A percentile compares a stretch with the other conserved stretches of the same genome.
Conservation (phyloP, 2,113 vertebrate genomes). For the Pogona vitticeps region DNA sequence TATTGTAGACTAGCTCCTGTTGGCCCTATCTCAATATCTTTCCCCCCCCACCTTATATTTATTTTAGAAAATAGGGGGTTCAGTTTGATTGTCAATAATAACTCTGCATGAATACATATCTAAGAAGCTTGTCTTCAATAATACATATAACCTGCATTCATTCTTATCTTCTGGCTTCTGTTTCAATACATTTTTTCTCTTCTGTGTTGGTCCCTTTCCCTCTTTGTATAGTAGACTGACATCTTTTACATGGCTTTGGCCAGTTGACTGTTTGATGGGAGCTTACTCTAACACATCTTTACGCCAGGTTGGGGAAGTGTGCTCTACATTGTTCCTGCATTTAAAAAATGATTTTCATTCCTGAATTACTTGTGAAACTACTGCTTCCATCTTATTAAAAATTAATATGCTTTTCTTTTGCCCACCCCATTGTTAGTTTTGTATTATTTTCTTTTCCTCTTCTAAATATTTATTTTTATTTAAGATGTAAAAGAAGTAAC, state of each 20-base stretch:
- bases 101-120: background rate
- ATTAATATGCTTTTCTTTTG: background rate
- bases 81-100: background rate
- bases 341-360: constrained; percentile 5
- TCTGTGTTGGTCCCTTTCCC: background rate
- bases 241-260: background rate
- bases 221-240: background rate
- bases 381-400: constrained; percentile 32
- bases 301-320: background rate
- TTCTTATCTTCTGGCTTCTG: background rate
- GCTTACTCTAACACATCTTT: background rate
- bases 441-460: background rate
- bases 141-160: background rate
- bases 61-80: background rate
- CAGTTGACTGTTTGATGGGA: too few species aligned
- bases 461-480: constrained; percentile 57
- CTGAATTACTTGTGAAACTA: constrained; percentile 24
- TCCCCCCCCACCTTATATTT: too few species aligned
- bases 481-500: constrained; percentile 41
- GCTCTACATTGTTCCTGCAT: background rate
- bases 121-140: background rate
- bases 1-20: too few species aligned
- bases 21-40: too few species aligned
- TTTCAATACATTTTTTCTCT: background rate
- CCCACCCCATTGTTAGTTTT: background rate